Base-by-base conservation (phyloP, 2,797 vertebrate genomes). In the Cynodonichthys magdalenae region DNA sequence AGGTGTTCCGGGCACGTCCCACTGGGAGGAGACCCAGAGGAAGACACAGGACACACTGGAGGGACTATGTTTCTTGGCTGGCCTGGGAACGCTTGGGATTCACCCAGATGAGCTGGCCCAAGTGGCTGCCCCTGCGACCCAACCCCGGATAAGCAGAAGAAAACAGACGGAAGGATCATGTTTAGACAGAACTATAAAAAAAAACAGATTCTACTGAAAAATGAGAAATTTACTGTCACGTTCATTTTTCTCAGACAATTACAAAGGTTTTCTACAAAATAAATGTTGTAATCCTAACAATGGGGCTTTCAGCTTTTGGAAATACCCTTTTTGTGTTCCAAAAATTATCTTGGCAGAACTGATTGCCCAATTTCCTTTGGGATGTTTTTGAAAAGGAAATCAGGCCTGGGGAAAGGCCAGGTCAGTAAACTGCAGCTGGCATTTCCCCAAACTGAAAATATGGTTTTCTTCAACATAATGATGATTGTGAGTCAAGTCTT, bases 261-360 rank as follows among this genome's bases (percentile, higher is more conserved):
- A 53, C 7, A 49, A 48, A 53, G 0, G 3, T 50, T 10, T 20
- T 11, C 24, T 24, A 19, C 34, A 6, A 8, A 45, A 18, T 46
- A 45, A 60, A 59, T 34, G 8, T 53, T 15, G 27, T 36, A 44
- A 51, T 20, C 3, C 15, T 19, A 28, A 53, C 24, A 17, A 39
- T 8, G 10, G 36, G 2, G 0, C 12, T 12, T 67, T 20, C 0
- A 49, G 7, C 20, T 50, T 18, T 15, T 53, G 51, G 59, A 79
- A 82, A 71, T 59, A 52, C 67, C 31, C 20, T 19, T 57, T 44
- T 24, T 19, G 2, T n/a, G 6, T 47, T 63, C 41, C 41, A 27
- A 53, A 5, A 18, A 57, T 24, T 24, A 15, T 72, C 15, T 14
- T 39, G 53, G 29, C 47, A 62, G 36, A 48, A 18, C 0, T 50